Base-by-base conservation (phyloP, 2,888 invertebrate genomes). In the Apamea monoglypha region DNA sequence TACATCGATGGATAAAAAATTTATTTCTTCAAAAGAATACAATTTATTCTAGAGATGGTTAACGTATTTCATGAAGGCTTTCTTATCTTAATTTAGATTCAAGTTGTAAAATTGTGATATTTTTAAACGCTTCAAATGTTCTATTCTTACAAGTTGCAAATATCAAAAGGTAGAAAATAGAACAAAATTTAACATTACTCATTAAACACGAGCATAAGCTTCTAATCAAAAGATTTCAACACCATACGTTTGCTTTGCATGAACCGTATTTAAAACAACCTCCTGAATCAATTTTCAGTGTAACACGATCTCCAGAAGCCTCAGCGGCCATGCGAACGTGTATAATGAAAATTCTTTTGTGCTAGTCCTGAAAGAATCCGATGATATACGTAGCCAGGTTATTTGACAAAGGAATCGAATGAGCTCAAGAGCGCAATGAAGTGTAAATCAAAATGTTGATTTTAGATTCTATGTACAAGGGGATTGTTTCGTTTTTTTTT, bases 401-500 rank as follows among this genome's bases (percentile, higher is more conserved):
- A 68, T 77, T 82, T 85, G 85, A 79, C 74, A 85, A 88, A 88
- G 73, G 67, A 79, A 70, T 82, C 18, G 68, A 85, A 85, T 84
- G 44, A 69, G 59, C 36, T 12, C 32, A n/a, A 81, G 47, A 32
- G 47, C 25, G 64, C 67, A 64, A 80, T 73, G 81, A 82, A 85
- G 72, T 73, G 59, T 59, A 18, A 29, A 73, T 68, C 61, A 61
- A 77, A 76, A 66, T 70, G 50, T 80, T 80, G 40, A 69, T 64
- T 85, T 72, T 61, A 73, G 32, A 69, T 83, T 78, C 56, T 44
- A n/a, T 32, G 18, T 64, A 78, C 21, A 61, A 32, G n/a, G 12
- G 29, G 6, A n/a, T 16, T 74, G n/a, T 32, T 66, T 44, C 1
- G 5, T 14, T n/a, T 66, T 79, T 47, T 50, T 76, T n/a, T 18